Percentiles rank a stretch among this genome's conserved stretches.
These are phyloP conservation scores for Chondrosia reniformis DNA, from an alignment of 37 sponge, comb jelly and placozoan genomes.

Conservation along the genomic window DNA sequence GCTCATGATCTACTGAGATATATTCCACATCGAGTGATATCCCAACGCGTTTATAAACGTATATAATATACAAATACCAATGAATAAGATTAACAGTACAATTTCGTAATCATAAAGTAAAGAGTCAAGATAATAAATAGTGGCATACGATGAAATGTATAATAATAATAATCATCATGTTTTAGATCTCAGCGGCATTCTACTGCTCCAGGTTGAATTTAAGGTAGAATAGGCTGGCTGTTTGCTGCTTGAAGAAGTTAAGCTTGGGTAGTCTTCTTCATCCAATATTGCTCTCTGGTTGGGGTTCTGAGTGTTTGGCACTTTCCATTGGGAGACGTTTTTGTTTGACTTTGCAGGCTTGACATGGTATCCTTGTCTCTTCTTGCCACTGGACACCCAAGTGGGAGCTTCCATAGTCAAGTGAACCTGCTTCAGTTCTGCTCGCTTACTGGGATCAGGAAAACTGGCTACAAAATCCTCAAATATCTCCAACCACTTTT, in stretches of 20 bases:
- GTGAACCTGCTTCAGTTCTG: neutral
- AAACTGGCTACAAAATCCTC: constrained; percentile 1
- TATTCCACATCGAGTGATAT: too few relatives aligned
- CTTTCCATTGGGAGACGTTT: neutral
- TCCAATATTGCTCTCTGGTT: neutral
- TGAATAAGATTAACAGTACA: too few relatives aligned
- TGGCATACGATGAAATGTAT: too few relatives aligned
- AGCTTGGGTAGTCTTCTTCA: constrained; percentile 47
- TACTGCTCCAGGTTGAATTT: neutral
- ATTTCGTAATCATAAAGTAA: too few relatives aligned
- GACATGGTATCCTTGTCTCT: neutral
- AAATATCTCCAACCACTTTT: constrained; percentile 13
- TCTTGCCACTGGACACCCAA: neutral
- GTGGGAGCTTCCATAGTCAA: neutral
- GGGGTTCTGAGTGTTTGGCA: neutral
- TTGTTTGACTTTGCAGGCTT: neutral
- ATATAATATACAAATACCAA: too few relatives aligned
- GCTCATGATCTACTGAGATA: too few relatives aligned
- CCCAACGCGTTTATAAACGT: too few relatives aligned
- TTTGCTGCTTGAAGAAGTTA: constrained; percentile 15
- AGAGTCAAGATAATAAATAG: too few relatives aligned
- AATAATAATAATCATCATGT: too few relatives aligned
- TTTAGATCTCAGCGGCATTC: neutral
- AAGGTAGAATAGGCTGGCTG: too few relatives aligned
- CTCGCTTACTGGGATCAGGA: neutral